Conservation (phyloP, 2,888 invertebrate genomes). For the Brachynemurus nebulosus region DNA sequence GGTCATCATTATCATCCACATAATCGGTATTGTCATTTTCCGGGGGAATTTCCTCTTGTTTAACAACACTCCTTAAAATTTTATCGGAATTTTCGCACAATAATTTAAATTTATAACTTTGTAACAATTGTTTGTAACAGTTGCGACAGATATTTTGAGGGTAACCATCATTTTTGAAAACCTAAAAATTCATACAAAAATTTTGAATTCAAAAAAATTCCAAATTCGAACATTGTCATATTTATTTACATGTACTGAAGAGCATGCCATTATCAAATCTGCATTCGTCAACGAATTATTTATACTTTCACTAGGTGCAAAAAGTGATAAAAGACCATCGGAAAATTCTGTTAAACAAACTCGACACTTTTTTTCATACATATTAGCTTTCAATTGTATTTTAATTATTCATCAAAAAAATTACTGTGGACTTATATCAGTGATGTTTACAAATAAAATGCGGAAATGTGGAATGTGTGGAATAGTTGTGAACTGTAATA, state of each 20-base stretch:
- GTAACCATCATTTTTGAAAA: neutral
- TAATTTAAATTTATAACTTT: constrained; percentile 1
- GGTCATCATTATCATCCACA: neutral
- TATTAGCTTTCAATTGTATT: no score
- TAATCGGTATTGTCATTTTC: neutral
- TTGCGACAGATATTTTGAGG: neutral
- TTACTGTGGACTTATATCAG: no score
- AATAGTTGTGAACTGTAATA: no score
- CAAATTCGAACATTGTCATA: no score
- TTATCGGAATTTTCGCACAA: constrained; percentile 5
- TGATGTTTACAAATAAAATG: no score
- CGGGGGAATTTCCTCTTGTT: neutral
- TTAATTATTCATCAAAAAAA: no score
- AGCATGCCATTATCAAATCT: neutral
- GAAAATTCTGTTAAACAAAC: neutral
- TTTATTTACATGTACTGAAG: neutral
- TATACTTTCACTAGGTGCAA: neutral
- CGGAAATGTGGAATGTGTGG: no score
- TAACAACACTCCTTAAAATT: neutral
- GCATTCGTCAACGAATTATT: neutral
- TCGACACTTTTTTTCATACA: neutral
- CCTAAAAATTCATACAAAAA: neutral
- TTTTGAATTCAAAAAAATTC: neutral
- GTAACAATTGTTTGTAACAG: neutral
- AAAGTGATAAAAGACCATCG: neutral